phyloP scores from a whole-genome alignment of 2,888 invertebrate genomes.

The Andrena marginata region DNA sequence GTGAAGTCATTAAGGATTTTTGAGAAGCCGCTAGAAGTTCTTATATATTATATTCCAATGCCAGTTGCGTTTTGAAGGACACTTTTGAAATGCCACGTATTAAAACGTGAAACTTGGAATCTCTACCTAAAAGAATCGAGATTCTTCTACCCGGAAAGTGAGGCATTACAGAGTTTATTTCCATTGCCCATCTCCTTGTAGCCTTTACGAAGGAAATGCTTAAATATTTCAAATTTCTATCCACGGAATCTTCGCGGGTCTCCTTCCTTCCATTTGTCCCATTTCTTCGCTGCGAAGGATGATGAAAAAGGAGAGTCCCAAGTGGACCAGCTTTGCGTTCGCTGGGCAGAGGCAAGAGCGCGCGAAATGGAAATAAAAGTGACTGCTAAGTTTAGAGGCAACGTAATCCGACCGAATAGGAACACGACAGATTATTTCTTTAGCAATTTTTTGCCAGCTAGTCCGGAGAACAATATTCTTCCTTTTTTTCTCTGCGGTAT shows the following conservation, averaged over 20 bases:
- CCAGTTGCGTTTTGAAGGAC: no score
- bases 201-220: no score
- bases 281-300: neutral
- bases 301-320: neutral
- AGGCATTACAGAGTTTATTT: no score
- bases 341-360: neutral
- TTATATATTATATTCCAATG: no score
- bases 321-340: neutral
- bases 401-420: conserved; percentile 29
- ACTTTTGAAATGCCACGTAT: no score
- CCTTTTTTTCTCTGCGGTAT: neutral
- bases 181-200: no score
- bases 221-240: no score
- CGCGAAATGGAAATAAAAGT: conserved; percentile 32
- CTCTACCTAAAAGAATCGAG: no score
- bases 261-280: neutral
- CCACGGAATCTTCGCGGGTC: no score
- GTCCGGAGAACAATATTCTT: conserved; percentile 23
- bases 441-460: conserved; percentile 20
- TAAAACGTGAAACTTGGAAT: no score
- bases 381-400: conserved; percentile 47
- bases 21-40: no score
- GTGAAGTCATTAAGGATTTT: neutral
- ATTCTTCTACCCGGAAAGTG: no score
- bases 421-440: conserved; percentile 37